Evolutionary conservation across 2,888 invertebrate species (phyloP).

Genomic region (Trissolcus brochymenae): DNA sequence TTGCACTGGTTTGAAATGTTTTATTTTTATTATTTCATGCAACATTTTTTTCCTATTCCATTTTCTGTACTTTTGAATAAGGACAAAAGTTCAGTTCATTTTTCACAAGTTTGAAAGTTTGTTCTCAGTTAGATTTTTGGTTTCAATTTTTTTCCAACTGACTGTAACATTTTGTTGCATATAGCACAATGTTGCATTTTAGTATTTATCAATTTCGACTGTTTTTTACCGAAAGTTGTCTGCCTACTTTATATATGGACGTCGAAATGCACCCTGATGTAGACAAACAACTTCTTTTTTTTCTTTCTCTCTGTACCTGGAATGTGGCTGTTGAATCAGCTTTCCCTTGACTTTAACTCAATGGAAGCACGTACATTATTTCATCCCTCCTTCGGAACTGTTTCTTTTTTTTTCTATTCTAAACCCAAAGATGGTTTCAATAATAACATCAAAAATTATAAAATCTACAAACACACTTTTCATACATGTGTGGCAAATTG

Average conservation of each 20-base stretch:
- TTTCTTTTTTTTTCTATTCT: neutral
- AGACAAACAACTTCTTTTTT: slow-evolving; percentile 24
- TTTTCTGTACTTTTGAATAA: no score
- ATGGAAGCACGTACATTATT: slow-evolving; percentile 8
- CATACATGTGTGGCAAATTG: no score
- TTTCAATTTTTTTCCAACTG: no score
- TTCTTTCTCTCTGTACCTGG: slow-evolving; percentile 11
- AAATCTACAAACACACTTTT: no score
- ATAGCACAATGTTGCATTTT: slow-evolving; percentile 6
- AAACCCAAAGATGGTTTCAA: neutral
- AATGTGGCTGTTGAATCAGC: slow-evolving; percentile 36
- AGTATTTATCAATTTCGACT: neutral
- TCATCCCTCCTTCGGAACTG: neutral
- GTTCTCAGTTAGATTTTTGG: no score
- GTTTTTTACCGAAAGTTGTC: slow-evolving; percentile 12
- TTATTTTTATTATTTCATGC: no score
- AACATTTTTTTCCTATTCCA: no score
- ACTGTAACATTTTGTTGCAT: no score
- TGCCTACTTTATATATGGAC: slow-evolving; percentile 5
- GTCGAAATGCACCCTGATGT: slow-evolving; percentile 23
- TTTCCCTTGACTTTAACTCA: slow-evolving; percentile 26
- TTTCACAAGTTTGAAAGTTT: no score
- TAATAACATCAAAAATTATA: no score
- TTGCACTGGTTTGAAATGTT: neutral
- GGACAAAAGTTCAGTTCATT: no score